phyloP scores from a whole-genome alignment of 2,113 vertebrate genomes.

The Brachirus orientalis region DNA sequence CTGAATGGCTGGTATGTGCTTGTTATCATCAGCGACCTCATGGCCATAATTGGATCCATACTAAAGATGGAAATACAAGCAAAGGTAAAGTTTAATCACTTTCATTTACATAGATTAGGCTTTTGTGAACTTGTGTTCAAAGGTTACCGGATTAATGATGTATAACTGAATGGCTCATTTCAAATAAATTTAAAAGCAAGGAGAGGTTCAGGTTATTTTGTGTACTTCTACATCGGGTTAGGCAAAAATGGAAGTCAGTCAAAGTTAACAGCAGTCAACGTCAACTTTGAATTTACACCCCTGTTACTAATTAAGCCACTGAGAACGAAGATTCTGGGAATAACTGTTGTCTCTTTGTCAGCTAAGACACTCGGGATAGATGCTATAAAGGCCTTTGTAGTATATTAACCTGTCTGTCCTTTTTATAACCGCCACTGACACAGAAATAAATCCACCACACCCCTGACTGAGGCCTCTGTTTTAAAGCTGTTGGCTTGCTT shows the following conservation, averaged over 20 bases:
- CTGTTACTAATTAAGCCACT: not conserved
- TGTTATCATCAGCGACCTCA: conserved; percentile 91
- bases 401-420: conserved; percentile 16
- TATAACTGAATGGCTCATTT: not conserved
- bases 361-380: not conserved
- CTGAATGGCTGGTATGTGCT: conserved; percentile 95
- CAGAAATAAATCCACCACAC: no score
- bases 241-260: not conserved
- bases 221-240: not conserved
- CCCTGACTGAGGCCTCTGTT: no score
- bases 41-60: conserved; percentile 92
- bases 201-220: not conserved
- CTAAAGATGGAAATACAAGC: conserved; percentile 98
- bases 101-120: not conserved
- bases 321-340: not conserved
- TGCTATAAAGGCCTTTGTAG: conserved; percentile 14
- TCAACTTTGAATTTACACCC: not conserved
- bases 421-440: conserved; percentile 1
- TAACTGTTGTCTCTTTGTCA: not conserved
- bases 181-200: not conserved
- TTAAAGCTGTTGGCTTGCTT: no score
- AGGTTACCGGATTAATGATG: not conserved
- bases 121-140: not conserved
- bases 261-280: not conserved
- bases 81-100: conserved; percentile 82